A percentile compares a stretch with the other conserved stretches of the same genome.
These are phyloP conservation scores for Hydropsyche betteni DNA, from an alignment of 2,888 invertebrate genomes.

Conservation along the genomic window DNA sequence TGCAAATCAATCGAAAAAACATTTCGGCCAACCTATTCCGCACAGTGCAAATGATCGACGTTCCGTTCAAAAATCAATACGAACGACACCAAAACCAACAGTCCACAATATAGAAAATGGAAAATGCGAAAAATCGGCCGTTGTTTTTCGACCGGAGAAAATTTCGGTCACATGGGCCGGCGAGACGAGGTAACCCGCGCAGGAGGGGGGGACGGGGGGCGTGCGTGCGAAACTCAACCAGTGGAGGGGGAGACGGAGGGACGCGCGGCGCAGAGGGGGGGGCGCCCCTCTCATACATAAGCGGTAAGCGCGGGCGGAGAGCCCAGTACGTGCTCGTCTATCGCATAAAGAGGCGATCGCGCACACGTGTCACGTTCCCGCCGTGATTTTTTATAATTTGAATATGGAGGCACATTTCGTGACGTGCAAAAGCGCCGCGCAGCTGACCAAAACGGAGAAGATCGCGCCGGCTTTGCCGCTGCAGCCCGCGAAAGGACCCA, in stretches of 20 bases:
- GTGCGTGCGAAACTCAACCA: conserved; percentile 47
- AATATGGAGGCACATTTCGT: conserved; percentile 69
- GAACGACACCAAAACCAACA: too few species aligned
- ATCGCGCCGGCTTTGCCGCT: conserved; percentile 57
- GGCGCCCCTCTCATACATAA: background rate
- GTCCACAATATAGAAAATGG: too few species aligned
- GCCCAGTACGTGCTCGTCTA: background rate
- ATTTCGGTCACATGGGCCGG: background rate
- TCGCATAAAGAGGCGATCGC: too few species aligned
- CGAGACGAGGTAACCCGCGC: too few species aligned
- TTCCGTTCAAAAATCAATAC: too few species aligned
- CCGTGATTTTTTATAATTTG: conserved; percentile 41
- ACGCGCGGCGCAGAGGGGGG: conserved; percentile 39
- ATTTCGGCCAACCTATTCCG: too few species aligned
- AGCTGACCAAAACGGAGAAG: conserved; percentile 48
- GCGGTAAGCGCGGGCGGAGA: conserved; percentile 36
- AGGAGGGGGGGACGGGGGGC: conserved; percentile 53
- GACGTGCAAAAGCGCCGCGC: conserved; percentile 57
- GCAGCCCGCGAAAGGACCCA: conserved; percentile 44
- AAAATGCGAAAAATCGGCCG: background rate
- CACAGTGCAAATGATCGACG: too few species aligned
- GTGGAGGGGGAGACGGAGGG: conserved; percentile 50
- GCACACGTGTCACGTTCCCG: too few species aligned
- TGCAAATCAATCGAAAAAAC: too few species aligned
- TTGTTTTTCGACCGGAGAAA: background rate